Base-by-base conservation (phyloP, 1,140 invertebrate species). In the Brachionus plicatilis region DNA sequence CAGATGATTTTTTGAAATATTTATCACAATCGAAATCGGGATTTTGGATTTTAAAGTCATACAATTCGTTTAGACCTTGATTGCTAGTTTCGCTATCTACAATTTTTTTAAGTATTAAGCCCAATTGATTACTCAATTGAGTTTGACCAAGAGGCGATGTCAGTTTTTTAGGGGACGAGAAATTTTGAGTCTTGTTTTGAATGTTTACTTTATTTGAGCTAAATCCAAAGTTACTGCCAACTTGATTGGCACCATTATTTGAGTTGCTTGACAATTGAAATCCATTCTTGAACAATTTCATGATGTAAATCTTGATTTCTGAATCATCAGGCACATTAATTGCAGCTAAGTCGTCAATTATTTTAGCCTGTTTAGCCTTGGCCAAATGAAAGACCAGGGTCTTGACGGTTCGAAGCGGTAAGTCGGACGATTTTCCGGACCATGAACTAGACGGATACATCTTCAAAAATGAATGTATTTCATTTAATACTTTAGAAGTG, bases 11-110 rank as follows among this genome's bases (percentile, higher is more conserved):
- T 85, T 93, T 92, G 86, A 98, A 91, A 88, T 95, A 96, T 41
- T 94, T 94, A 88, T 95, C 94, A n/a, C 95, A 92, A 88, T 96
- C 94, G 20, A 95, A 94, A 85, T 96, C 94, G 0, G 95, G 95
- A 90, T 96, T 93, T 88, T 94, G 93, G 87, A 93, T 92, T 91
- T 95, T 93, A 87, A 97, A 95, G 85, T 96, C 95, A 87, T 96
- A 96, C 6, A 98, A 89, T 86, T 95, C 93, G 83, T 92, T 91
- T 43, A 98, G 90, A 43, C 95, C 96, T 92, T 68, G 60, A 27
- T 70, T 83, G 53, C 53, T 27, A 8, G 41, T 70, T 20, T 70
- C 82, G 12, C n/a, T 37, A 41, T 82, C 60, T 24, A 43, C 37
- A 33, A 82, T 82, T 68, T 82, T 82, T 37, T 65, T 82, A 14